Evolutionary conservation across 2,888 invertebrate genomes (phyloP), one percentile per base, ranked within the genome.

Genomic region (Athetis lepigone): DNA sequence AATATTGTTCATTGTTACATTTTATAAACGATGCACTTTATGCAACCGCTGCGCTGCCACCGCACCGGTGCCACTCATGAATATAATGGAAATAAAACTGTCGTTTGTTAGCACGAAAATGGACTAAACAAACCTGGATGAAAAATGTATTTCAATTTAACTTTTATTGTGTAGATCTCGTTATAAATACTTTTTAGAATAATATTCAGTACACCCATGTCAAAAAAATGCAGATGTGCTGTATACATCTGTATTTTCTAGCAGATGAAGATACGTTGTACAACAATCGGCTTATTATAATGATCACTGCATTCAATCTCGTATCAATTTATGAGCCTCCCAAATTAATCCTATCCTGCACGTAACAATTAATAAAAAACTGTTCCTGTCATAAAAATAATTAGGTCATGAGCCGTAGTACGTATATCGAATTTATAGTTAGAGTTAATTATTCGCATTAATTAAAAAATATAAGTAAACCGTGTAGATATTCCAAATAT

Each of bases 1-100:
- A 88, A 86, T 81, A 83, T 80, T 79, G 79, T 65, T 66, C 80
- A 81, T 78, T 78, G 79, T 78, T 82, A 77, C 69, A 75, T 76
- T 82, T 76, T 77, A 80, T 83, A 75, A 76, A 75, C 70, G 65
- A 62, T 79, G 78, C 78, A 81, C 76, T 75, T 69, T 70, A 74
- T 67, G 67, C 73, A 71, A 71, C 65, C 54, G 43, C 57, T 19
- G 55, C 61, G 54, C 39, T 43, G 49, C 65, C 43, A 37, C 56
- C 49, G 37, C 43, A 37, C 56, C 49, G 37, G 49, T 49, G 36
- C 61, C 46, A 57, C n/a, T 47, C 46, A 33, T 27, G 8, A 67
- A 64, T 61, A 56, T 49, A 49, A 59, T 57, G 21, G 62, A 69
- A 70, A 74, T 78, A 64, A 64, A 70, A 70, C 50, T 49, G 42